Evolutionary conservation across 1,140 invertebrate species (phyloP), one percentile per base, ranked within the genome.

Genomic region (Drosophila bipectinata): DNA sequence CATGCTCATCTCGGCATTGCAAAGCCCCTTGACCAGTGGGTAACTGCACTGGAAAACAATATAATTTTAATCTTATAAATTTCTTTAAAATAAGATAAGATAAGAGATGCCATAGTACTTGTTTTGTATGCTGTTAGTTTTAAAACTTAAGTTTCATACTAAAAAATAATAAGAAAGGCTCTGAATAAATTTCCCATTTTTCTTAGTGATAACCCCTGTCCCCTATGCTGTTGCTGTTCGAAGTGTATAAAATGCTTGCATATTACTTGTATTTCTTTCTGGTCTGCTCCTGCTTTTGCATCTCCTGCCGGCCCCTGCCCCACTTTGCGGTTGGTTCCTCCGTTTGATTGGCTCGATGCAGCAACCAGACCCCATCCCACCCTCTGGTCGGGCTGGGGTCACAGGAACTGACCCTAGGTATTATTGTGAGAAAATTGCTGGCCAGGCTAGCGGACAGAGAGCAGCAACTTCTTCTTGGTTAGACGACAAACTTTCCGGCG

Each of bases 171-270:
- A 28, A 1, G 4, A 1, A 6, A 7, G 0, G 5, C 0, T 28
- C 26, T 28, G 5, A 28, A 6, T 28, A 28, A 6, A 28, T 28
- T 28, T 28, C 5, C 5, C 26, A 28, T 37, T 37, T 37, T 44
- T 18, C 41, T 9, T 12, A 44, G 39, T 44, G 34, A 12, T 10
- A 12, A 4, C n/a, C n/a, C 39, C 15, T 7, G 3, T 6, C 14
- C 14, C 39, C 39, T 18, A 41, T 15, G n/a, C 4, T 6, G n/a
- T 55, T 47, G 66, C 51, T 44, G 66, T 64, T 44, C n/a, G 66
- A 74, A 80, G 77, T 80, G 78, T 68, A 82, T 79, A 59, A 78
- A 87, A 72, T 85, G 69, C 78, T 78, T 84, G 83, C 75, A 88
- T 87, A 87, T 88, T 80, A 80, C 53, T 79, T 64, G 62, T 67